phyloP scores from a whole-genome alignment of 2,797 vertebrate genomes.

The Dendrocincla fuliginosa region DNA sequence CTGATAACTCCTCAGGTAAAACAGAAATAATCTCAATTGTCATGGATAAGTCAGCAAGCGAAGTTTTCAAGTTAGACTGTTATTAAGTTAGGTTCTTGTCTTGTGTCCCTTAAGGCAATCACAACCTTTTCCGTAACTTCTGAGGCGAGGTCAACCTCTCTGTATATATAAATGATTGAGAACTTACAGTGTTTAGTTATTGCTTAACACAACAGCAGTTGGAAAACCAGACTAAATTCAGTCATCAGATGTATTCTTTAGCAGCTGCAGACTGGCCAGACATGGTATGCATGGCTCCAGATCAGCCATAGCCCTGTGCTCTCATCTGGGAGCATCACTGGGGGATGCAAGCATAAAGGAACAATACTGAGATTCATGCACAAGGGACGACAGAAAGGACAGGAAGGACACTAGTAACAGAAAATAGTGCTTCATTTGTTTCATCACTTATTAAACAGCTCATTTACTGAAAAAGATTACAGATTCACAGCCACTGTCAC shows the following conservation, averaged over 20 bases:
- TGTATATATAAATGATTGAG: not conserved
- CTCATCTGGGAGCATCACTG: not conserved
- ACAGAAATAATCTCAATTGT: not conserved
- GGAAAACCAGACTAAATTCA: not conserved
- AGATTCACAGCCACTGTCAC: not conserved
- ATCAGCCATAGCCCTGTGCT: not conserved
- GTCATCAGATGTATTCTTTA: not conserved
- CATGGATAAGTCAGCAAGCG: not conserved
- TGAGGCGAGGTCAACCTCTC: not conserved
- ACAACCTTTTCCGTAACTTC: not conserved
- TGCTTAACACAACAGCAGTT: not conserved
- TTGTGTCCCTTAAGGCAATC: not conserved
- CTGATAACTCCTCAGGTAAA: not conserved
- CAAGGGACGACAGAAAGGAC: no score
- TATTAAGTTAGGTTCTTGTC: not conserved
- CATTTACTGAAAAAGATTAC: not conserved
- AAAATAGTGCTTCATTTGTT: not conserved
- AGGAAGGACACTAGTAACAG: not conserved
- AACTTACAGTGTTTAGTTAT: not conserved
- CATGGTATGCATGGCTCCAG: not conserved
- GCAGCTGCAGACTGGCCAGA: not conserved
- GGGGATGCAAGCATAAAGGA: not conserved
- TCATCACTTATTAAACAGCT: not conserved
- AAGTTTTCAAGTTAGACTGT: not conserved
- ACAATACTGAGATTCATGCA: not conserved